Evolutionary conservation across 2,797 vertebrate genomes (phyloP).

Genomic region (Hozukius guyotensis): DNA sequence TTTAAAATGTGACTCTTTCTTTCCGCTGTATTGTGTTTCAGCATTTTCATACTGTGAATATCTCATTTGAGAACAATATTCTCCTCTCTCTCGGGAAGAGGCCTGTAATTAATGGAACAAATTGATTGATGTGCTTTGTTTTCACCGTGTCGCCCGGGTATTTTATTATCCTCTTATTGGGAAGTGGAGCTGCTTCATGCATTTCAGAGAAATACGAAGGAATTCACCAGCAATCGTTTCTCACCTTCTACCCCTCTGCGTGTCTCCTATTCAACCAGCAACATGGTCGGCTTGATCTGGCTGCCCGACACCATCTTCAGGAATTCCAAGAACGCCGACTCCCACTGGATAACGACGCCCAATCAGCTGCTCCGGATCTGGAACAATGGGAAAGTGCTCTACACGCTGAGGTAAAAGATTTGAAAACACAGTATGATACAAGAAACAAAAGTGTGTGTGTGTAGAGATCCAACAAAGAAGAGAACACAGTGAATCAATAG

Average conservation of each 20-base stretch:
- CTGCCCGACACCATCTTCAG: constrained; percentile 95
- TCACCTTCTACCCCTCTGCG: background rate
- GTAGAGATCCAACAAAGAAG: background rate
- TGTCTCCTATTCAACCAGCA: constrained; percentile 75
- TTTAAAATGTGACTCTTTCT: background rate
- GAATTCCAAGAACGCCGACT: constrained; percentile 93
- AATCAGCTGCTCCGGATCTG: constrained; percentile 95
- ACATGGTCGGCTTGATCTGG: constrained; percentile 96
- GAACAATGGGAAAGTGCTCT: constrained; percentile 94
- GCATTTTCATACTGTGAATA: constrained; percentile 43
- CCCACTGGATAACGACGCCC: constrained; percentile 95
- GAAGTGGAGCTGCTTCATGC: constrained; percentile 12
- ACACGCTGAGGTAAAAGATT: constrained; percentile 87
- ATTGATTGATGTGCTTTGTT: constrained; percentile 69
- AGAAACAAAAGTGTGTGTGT: background rate
- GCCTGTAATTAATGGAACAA: constrained; percentile 65
- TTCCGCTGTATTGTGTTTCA: constrained; percentile 13
- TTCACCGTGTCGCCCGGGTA: background rate
- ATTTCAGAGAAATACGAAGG: constrained; percentile 19
- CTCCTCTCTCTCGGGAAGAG: constrained; percentile 27
- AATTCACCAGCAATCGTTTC: background rate
- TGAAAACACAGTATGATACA: background rate
- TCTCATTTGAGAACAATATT: constrained; percentile 54
- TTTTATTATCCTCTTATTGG: constrained; percentile 55
- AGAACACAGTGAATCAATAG: background rate